Percentiles rank a stretch among this genome's conserved stretches.
These are phyloP conservation scores for Tetraneura akinire DNA, from an alignment of 1,140 invertebrate species.

Conservation along the genomic window DNA sequence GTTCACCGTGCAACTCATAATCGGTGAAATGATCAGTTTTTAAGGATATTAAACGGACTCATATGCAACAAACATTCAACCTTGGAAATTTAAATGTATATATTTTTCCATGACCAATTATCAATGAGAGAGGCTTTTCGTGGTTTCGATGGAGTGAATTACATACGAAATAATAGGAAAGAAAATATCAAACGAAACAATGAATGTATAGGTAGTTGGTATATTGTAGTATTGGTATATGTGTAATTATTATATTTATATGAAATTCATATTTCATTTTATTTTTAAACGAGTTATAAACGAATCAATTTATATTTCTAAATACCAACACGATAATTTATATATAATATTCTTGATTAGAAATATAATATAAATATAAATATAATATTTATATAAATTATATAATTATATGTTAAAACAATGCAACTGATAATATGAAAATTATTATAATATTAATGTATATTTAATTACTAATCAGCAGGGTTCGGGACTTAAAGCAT, in stretches of 20 bases:
- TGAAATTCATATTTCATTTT: background rate
- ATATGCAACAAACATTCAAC: background rate
- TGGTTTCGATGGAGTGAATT: conserved; percentile 1
- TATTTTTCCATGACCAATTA: conserved; percentile 32
- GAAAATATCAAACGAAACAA: conserved; percentile 6
- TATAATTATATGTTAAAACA: too few species aligned
- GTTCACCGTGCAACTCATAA: conserved; percentile 37
- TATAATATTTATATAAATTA: too few species aligned
- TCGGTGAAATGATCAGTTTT: conserved; percentile 37
- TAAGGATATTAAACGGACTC: conserved; percentile 37
- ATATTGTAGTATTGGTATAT: background rate
- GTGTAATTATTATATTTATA: background rate
- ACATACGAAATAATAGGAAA: background rate
- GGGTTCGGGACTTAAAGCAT: too few species aligned
- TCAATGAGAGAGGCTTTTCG: conserved; percentile 34
- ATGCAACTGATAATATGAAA: too few species aligned
- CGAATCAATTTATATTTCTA: too few species aligned
- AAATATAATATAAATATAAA: too few species aligned
- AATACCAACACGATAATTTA: too few species aligned
- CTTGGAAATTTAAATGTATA: conserved; percentile 16
- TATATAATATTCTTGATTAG: too few species aligned
- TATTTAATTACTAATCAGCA: too few species aligned
- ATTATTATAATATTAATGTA: too few species aligned
- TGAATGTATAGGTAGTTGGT: background rate
- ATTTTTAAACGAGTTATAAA: too few species aligned